These are phyloP conservation scores for Coranthus polyacanthus DNA, from an alignment of 2,797 vertebrate species.

Conservation along the genomic window DNA sequence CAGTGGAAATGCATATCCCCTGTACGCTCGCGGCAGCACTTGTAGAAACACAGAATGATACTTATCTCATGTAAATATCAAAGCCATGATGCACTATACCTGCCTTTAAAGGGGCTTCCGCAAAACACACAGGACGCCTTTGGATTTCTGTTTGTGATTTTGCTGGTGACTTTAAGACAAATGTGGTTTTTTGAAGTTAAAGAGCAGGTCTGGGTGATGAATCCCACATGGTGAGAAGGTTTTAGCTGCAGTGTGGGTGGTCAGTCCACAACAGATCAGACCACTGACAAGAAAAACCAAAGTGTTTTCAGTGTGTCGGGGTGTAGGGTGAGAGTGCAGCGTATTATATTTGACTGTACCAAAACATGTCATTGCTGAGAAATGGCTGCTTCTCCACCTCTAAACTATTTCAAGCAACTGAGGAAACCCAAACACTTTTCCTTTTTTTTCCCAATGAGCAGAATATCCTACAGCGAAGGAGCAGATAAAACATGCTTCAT, in stretches of 20 bases:
- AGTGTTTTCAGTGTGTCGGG: conserved; percentile 38
- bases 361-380: conserved; percentile 69
- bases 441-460: not conserved
- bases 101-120: not conserved
- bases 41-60: conserved; percentile 41
- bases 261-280: conserved; percentile 61
- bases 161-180: conserved; percentile 32
- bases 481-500: conserved; percentile 25
- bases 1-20: conserved; percentile 45
- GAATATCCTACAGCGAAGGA: conserved; percentile 5
- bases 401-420: conserved; percentile 26
- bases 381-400: conserved; percentile 57
- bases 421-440: not conserved
- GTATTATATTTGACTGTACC: conserved; percentile 51
- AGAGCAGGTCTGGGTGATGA: conserved; percentile 48
- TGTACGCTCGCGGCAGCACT: conserved; percentile 23
- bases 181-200: conserved; percentile 31
- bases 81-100: conserved; percentile 10
- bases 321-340: conserved; percentile 34
- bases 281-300: conserved; percentile 56
- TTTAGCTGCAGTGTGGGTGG: conserved; percentile 69
- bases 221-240: conserved; percentile 46
- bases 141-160: conserved; percentile 35
- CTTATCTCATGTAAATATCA: conserved; percentile 45
- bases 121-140: not conserved